Evolutionary conservation across 2,797 vertebrate species (phyloP).

Genomic region (Decapterus maruadsi): DNA sequence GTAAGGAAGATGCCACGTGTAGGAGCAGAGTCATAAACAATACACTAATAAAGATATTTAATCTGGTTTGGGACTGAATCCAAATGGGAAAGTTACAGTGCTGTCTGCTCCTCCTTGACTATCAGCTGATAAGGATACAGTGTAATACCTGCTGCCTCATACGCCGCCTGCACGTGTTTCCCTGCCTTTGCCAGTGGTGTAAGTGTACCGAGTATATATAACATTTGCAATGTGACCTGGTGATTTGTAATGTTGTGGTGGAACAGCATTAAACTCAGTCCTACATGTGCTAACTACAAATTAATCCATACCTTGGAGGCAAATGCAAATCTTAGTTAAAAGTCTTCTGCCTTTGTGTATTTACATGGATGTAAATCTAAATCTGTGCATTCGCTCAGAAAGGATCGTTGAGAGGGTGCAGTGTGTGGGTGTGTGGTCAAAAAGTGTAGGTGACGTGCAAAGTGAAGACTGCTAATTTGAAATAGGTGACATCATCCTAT

Average conservation of each 20-base stretch:
- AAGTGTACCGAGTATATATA: neutral
- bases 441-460: slow-evolving; percentile 51
- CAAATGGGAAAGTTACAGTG: neutral
- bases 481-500: slow-evolving; percentile 66
- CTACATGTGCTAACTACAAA: neutral
- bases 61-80: neutral
- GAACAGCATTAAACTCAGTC: neutral
- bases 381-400: slow-evolving; percentile 1
- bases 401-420: neutral
- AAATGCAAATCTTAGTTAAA: neutral
- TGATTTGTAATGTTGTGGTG: neutral
- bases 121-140: neutral
- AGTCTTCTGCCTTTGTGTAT: slow-evolving; percentile 9
- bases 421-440: slow-evolving; percentile 36
- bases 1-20: slow-evolving; percentile 44
- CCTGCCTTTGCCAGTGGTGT: neutral
- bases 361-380: slow-evolving; percentile 26
- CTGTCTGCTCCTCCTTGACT: neutral
- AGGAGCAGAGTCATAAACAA: slow-evolving; percentile 1
- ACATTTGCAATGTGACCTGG: slow-evolving; percentile 6
- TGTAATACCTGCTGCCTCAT: neutral
- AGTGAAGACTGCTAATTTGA: slow-evolving; percentile 58
- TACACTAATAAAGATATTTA: slow-evolving; percentile 31
- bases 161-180: neutral
- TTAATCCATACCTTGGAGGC: neutral